Evolutionary conservation across 2,797 vertebrate genomes (phyloP).

Genomic region (Gobionotothen gibberifrons): DNA sequence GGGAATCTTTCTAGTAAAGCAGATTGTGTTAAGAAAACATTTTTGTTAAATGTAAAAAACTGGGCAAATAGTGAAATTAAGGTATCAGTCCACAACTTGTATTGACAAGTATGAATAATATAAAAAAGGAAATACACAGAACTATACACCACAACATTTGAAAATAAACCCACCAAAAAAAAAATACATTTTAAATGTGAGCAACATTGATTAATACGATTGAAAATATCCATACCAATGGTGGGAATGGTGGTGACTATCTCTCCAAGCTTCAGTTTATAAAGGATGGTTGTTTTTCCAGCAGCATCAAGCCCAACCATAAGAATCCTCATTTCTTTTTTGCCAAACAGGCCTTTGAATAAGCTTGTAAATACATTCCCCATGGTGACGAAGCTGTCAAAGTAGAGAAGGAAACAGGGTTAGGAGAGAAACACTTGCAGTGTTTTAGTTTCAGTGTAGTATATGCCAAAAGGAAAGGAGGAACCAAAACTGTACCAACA

Average conservation of each 20-base stretch:
- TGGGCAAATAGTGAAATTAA: background rate
- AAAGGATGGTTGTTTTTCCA: conserved; percentile 91
- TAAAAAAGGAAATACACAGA: background rate
- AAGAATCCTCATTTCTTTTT: conserved; percentile 93
- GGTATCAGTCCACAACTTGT: background rate
- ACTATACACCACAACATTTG: background rate
- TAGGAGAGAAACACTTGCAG: background rate
- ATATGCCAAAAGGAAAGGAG: background rate
- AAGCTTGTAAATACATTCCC: conserved; percentile 87
- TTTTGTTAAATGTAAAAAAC: too few species aligned
- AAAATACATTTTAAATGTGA: background rate
- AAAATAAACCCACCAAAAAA: background rate
- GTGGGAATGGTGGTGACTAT: conserved; percentile 91
- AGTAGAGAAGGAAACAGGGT: conserved; percentile 8
- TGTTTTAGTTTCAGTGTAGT: background rate
- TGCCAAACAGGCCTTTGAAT: conserved; percentile 89
- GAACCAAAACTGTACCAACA: background rate
- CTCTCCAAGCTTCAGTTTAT: conserved; percentile 91
- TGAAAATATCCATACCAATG: conserved; percentile 79
- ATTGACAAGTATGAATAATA: background rate
- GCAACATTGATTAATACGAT: background rate
- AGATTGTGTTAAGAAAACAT: too few species aligned
- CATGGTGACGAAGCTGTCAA: conserved; percentile 82
- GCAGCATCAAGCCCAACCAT: conserved; percentile 92
- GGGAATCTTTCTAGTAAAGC: too few species aligned